A percentile compares a stretch with the other conserved stretches of the same genome.
phyloP scores from a whole-genome alignment of 2,888 invertebrate genomes.

The Unio pictorum region DNA sequence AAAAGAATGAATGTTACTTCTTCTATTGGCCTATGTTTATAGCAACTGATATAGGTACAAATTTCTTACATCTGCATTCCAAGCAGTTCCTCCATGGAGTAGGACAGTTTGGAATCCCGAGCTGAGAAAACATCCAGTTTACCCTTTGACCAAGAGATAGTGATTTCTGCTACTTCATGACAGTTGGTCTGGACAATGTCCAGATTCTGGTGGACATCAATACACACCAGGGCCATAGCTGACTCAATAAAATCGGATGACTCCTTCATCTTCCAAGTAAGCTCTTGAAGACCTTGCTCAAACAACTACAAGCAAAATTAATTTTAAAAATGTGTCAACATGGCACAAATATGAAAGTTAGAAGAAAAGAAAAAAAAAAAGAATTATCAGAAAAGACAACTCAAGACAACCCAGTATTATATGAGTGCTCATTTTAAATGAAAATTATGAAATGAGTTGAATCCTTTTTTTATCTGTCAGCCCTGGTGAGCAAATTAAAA shows the following conservation, averaged over 20 bases:
- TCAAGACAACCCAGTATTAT: no score
- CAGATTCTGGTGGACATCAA: constrained; percentile 68
- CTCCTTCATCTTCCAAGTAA: constrained; percentile 70
- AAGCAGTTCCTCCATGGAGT: constrained; percentile 66
- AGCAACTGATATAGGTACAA: constrained; percentile 1
- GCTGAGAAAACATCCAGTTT: constrained; percentile 65
- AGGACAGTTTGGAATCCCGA: constrained; percentile 50
- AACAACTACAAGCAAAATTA: constrained; percentile 54
- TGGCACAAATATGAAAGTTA: background rate
- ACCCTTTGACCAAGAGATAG: constrained; percentile 66
- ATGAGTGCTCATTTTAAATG: no score
- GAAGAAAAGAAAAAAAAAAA: background rate
- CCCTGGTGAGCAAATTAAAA: no score
- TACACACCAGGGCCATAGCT: constrained; percentile 67
- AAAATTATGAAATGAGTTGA: no score
- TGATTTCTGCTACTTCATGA: constrained; percentile 64
- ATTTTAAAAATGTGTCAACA: background rate
- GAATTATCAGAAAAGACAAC: background rate
- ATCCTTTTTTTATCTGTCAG: no score
- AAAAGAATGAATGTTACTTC: constrained; percentile 1
- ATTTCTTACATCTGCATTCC: constrained; percentile 60
- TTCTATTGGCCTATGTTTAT: background rate
- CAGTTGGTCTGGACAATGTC: constrained; percentile 70
- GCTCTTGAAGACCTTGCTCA: constrained; percentile 66
- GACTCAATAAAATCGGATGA: constrained; percentile 70